Evolutionary conservation across 2,888 invertebrate species (phyloP), one percentile per base, ranked within the genome.

Genomic region (Drosophila glabriapex): DNA sequence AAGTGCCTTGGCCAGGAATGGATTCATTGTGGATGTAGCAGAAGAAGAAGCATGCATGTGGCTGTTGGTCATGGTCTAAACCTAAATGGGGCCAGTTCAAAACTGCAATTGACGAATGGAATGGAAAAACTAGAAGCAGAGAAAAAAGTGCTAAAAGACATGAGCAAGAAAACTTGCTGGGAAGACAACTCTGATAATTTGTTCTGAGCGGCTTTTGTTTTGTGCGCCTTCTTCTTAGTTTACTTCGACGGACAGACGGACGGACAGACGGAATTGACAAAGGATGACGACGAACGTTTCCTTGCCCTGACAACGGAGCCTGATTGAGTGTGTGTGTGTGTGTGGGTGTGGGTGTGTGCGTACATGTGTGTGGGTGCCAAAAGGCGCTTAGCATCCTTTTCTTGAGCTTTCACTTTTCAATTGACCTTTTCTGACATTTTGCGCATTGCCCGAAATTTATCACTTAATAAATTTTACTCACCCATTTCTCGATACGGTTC

Each of bases 181-280:
- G 81, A 82, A 85, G 89, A 89, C 89, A 83, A 83, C 80, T 89
- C 85, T 74, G 78, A 82, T 85, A 88, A 88, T 88, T 88, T 89
- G 89, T 89, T 89, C 80, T 80, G 82, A 89, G 85, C 89, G 83
- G 85, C 87, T 88, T 88, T 88, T 89, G 87, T 89, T 87, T 88
- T 89, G 75, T 82, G 85, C 85, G 78, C 82, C 78, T 67, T 81
- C 76, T 86, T 82, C 77, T 46, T 46, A 16, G 46, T 46, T 46
- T 63, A 75, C 37, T 29, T 73, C 79, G 49, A 58, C 52, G 50
- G 55, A 46, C 62, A 54, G 59, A 37, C 46, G 49, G 52, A 31
- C 6, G 29, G 7, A 7, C 29, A 1, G 29, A 31, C 58, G 67
- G 65, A 68, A 68, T 75, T 78, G 78, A 78, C 75, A 78, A 75